Evolutionary conservation across 1,140 invertebrate genomes (phyloP), one percentile per base, ranked within the genome.

Genomic region (Bombus confusus): DNA sequence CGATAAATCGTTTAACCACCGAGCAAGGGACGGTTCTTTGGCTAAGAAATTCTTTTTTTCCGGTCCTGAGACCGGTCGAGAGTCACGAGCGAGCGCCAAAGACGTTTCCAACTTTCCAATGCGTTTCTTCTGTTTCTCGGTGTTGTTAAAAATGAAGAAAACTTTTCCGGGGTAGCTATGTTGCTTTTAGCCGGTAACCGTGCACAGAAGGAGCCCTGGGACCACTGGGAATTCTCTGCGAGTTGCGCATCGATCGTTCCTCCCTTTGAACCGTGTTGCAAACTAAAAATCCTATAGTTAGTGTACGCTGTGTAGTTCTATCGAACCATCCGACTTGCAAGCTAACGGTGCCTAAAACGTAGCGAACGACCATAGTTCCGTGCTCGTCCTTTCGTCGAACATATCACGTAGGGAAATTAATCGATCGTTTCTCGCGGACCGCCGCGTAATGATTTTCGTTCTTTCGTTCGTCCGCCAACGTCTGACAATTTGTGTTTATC

Each of bases 401-500:
- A 39, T 37, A 13, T 64, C 68, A 13, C 12, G 39, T 3, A 15
- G 31, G 52, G 31, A 74, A 68, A 85, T 85, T 85, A 43, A 31
- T 62, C 71, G 77, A 73, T 74, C n/a, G 22, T 12, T 64, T 64
- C 43, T 37, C 2, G 12, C 15, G 52, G 18, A 41, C 5, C 22
- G 4, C 3, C 12, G 37, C 52, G 25, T 18, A 84, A 87, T 71
- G 81, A 74, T 82, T n/a, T 18, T 31, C 28, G 34, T 68, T 81
- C 77, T 83, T 87, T 66, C 66, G 57, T 66, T 66, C 43, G 41
- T 77, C 41, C 47, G 8, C 0, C 18, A 34, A 5, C 8, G 47
- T 39, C 34, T 64, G 34, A 75, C 88, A 93, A 91, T 93, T 93
- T 88, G 89, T 82, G 90, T 90, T 92, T 88, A 80, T 85, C 73